Conservation (phyloP, 2,888 invertebrate species). For the Lordiphosa andalusiaca region DNA sequence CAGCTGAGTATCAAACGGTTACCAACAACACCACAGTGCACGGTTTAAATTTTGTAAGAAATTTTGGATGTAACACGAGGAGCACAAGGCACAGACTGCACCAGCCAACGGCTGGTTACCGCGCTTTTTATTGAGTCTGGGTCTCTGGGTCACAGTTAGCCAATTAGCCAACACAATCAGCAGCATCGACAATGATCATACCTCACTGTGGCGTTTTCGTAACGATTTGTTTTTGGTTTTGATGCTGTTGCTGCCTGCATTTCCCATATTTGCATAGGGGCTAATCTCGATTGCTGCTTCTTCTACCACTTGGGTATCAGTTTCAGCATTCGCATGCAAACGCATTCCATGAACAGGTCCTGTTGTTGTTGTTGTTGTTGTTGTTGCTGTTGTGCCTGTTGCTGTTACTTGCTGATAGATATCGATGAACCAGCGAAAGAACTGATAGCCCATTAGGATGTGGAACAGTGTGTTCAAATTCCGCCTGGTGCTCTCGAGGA, state of each 20-base stretch:
- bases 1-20: constrained; percentile 43
- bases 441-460: constrained; percentile 58
- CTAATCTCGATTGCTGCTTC: constrained; percentile 33
- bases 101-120: constrained; percentile 17
- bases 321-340: constrained; percentile 27
- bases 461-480: constrained; percentile 40
- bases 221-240: constrained; percentile 45
- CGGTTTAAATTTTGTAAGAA: constrained; percentile 27
- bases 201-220: constrained; percentile 62
- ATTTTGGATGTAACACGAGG: constrained; percentile 38
- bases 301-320: constrained; percentile 14
- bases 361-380: constrained; percentile 17
- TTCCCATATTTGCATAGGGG: constrained; percentile 55
- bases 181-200: constrained; percentile 59
- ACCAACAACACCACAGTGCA: constrained; percentile 59
- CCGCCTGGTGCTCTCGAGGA: constrained; percentile 39
- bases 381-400: constrained; percentile 32
- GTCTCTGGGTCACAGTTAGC: constrained; percentile 24
- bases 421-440: constrained; percentile 67
- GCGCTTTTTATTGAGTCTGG: constrained; percentile 35
- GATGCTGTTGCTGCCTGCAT: constrained; percentile 47
- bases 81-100: constrained; percentile 61
- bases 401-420: constrained; percentile 49
- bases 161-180: constrained; percentile 39
- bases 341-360: constrained; percentile 1